phyloP scores from a whole-genome alignment of 2,113 vertebrate species.

The Maylandia zebra region DNA sequence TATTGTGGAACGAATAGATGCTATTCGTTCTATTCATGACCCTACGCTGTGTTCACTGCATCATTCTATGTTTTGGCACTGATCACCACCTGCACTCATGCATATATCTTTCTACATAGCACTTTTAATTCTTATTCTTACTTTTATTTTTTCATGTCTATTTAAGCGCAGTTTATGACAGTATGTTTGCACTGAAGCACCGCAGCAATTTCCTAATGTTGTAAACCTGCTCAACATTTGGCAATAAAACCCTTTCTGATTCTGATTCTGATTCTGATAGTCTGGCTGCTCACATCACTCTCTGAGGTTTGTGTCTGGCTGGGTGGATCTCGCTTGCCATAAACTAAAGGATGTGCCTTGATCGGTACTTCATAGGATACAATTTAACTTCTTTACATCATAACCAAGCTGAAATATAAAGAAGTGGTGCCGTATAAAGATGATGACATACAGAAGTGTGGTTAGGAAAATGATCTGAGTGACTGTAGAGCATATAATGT shows the following conservation, averaged over 20 bases:
- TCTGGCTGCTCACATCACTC: background rate
- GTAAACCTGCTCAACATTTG: too few relatives aligned
- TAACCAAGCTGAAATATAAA: background rate
- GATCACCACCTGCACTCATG: too few relatives aligned
- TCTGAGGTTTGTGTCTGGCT: background rate
- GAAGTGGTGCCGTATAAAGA: background rate
- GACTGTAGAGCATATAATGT: background rate
- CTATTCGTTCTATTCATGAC: background rate
- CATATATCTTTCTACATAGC: too few relatives aligned
- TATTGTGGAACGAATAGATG: slow-evolving; percentile 1
- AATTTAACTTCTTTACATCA: background rate
- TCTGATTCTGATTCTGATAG: background rate
- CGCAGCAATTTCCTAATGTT: too few relatives aligned
- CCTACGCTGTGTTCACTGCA: too few relatives aligned
- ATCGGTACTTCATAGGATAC: fast-evolving
- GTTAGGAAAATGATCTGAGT: background rate
- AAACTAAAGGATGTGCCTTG: background rate
- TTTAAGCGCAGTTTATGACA: too few relatives aligned
- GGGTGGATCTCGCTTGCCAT: background rate
- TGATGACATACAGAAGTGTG: background rate
- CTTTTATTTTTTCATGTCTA: too few relatives aligned
- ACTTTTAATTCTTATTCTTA: too few relatives aligned
- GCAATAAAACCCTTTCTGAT: too few relatives aligned
- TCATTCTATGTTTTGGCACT: too few relatives aligned
- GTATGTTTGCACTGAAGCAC: too few relatives aligned